Evolutionary conservation across 2,113 vertebrate genomes (phyloP), one percentile per base, ranked within the genome.

Genomic region (Mesitornis unicolor): DNA sequence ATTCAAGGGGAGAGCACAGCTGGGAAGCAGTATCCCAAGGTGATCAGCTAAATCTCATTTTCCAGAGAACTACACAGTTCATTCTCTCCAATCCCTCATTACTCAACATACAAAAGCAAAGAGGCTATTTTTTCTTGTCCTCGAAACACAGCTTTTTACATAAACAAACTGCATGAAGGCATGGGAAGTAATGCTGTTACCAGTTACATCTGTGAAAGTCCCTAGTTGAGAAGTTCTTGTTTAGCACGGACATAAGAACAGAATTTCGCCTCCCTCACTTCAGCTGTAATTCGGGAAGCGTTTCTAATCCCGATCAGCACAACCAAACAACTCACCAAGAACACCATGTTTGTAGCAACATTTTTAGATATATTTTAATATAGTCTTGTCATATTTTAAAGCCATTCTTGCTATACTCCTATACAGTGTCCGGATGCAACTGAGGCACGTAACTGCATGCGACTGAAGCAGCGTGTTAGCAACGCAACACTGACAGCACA

Each of bases 71-170:
- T 54, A 91, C 35, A 74, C 40, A 76, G 81, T 21, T 69, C 35
- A 45, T 57, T 87, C 69, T 89, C 81, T 82, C 63, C 80, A 91
- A 85, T 88, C 57, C 71, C 56, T 64, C 63, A 61, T 48, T 77
- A 88, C 35, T 88, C 84, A 83, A 93, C 31, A 70, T 11, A 80
- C 57, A 88, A 83, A 91, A 76, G 59, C 84, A 70, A 79, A 87
- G 75, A 77, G 18, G 29, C 36, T 95, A 10, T 82, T 67, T 92
- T 85, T 51, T 75, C 78, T 64, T 51, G 26, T 50, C 51, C 89
- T 80, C 76, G 79, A 88, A 69, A 75, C 59, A 80, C 47, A 90
- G 78, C 57, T 88, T 95, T 96, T 93, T 77, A 91, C 68, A 91
- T 63, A 95, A 96, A 93, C 63, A 93, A 91, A 83, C 68, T 81